Percentiles rank a stretch among this genome's conserved stretches.
phyloP scores from a whole-genome alignment of 2,888 invertebrate genomes.

The Apamea anceps region DNA sequence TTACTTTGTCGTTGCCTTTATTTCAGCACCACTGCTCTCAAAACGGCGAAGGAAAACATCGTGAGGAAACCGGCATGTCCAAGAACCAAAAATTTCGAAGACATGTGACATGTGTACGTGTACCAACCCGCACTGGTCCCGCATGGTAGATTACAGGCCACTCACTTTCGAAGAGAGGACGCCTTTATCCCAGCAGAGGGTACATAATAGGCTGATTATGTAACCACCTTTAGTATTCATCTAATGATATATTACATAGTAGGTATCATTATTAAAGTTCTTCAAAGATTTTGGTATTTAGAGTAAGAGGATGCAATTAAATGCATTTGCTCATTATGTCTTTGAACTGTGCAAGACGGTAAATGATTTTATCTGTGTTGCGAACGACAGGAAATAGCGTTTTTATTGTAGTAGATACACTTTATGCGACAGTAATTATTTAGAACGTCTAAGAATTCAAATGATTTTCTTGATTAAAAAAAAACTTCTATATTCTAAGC shows the following conservation, averaged over 20 bases:
- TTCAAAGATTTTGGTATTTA: constrained; percentile 40
- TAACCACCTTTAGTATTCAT: no score
- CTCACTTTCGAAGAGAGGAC: background rate
- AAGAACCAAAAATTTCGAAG: background rate
- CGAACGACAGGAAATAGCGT: constrained; percentile 42
- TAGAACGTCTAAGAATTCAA: background rate
- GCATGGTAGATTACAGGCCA: background rate
- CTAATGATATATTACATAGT: background rate
- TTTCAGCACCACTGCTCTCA: background rate
- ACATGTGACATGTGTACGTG: background rate
- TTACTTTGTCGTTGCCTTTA: background rate
- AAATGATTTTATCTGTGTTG: constrained; percentile 50
- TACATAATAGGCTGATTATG: background rate
- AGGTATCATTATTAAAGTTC: background rate
- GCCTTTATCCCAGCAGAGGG: background rate
- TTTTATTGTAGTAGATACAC: constrained; percentile 7
- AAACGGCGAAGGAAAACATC: background rate
- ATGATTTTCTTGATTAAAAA: background rate
- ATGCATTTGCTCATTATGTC: constrained; percentile 58
- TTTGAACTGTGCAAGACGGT: constrained; percentile 14
- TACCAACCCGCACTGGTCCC: background rate
- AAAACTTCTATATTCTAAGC: background rate
- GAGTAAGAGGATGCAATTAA: constrained; percentile 74
- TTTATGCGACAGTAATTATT: constrained; percentile 23
- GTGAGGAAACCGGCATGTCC: background rate